Percentiles rank a stretch among this genome's conserved stretches.
Evolutionary conservation across 2,113 vertebrate species (phyloP).

Genomic region (Glaucidium brasilianum): DNA sequence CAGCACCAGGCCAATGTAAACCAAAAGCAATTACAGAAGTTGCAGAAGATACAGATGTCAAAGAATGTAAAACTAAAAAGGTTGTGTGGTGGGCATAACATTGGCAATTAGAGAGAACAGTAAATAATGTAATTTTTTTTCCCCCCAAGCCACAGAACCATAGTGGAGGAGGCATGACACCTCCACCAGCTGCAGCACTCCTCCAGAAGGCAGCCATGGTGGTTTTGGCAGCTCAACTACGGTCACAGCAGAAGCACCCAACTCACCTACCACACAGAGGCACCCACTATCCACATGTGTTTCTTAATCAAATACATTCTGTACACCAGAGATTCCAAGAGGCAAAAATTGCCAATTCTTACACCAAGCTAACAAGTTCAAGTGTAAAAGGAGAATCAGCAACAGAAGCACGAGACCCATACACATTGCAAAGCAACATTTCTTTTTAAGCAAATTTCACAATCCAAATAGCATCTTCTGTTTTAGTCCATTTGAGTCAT

Average conservation of each 20-base stretch:
- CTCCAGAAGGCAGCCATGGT: not conserved
- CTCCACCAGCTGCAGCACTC: not conserved
- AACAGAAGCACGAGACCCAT: not conserved
- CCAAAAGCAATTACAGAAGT: not conserved
- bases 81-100: not conserved
- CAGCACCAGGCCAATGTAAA: not conserved
- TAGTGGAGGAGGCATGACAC: rapidly evolving
- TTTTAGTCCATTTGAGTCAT: not conserved
- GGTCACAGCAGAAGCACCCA: not conserved
- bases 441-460: not conserved
- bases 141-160: not conserved
- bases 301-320: not conserved
- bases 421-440: not conserved
- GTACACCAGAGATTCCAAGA: not conserved
- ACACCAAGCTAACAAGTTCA: not conserved
- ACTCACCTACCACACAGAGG: not conserved
- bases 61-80: not conserved
- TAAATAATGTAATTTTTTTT: not conserved
- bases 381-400: not conserved
- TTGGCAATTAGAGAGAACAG: not conserved
- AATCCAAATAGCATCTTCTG: not conserved
- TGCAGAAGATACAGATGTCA: not conserved
- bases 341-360: not conserved
- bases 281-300: not conserved
- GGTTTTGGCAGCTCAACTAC: not conserved